Percentiles rank a stretch among this genome's conserved stretches.
phyloP scores from a whole-genome alignment of 2,888 invertebrate species.

The Phorcus lineatus region DNA sequence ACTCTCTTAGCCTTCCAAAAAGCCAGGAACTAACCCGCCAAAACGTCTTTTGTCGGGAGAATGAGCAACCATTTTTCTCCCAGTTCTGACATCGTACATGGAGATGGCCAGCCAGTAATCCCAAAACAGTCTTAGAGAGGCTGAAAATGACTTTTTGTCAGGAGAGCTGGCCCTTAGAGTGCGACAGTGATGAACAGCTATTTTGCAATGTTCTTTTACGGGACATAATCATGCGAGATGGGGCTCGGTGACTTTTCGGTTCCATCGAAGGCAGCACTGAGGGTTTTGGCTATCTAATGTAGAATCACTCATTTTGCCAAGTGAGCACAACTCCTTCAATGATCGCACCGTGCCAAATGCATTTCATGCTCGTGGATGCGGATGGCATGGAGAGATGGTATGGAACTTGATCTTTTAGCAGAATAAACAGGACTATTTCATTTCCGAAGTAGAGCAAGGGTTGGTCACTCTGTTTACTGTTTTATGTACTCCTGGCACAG shows the following conservation, averaged over 20 bases:
- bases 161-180: neutral
- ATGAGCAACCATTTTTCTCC: neutral
- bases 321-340: neutral
- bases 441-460: neutral
- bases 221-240: conserved; percentile 6
- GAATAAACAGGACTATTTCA: neutral
- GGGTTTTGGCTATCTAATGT: too few relatives aligned
- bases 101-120: neutral
- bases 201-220: conserved; percentile 4
- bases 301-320: neutral
- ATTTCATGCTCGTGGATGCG: neutral
- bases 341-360: neutral
- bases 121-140: conserved; percentile 14
- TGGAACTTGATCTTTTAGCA: neutral
- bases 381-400: neutral
- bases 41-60: neutral
- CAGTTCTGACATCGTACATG: conserved; percentile 4
- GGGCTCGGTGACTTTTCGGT: neutral
- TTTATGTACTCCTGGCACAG: neutral
- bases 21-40: neutral
- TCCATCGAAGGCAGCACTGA: too few relatives aligned
- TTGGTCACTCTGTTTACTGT: neutral
- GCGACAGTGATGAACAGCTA: conserved; percentile 21
- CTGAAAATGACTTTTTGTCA: conserved; percentile 22
- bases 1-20: neutral